These are phyloP conservation scores for Trochalopteron elliotii DNA, from an alignment of 2,113 vertebrate genomes.

Conservation along the genomic window DNA sequence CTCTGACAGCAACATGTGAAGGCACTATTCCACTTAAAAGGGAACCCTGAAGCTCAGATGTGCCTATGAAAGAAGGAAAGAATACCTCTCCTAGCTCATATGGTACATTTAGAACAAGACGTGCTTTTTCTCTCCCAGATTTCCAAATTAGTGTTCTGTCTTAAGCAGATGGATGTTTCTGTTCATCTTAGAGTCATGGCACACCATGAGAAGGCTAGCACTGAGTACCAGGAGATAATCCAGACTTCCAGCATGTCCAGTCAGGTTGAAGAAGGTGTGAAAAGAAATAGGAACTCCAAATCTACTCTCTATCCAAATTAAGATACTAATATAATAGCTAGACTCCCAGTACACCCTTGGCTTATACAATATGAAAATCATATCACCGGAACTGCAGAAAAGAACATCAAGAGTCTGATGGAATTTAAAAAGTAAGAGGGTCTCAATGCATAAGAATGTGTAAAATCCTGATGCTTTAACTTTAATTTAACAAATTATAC, in stretches of 20 bases:
- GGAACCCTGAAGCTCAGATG: neutral
- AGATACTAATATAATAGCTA: neutral
- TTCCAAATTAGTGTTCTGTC: neutral
- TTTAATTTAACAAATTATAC: neutral
- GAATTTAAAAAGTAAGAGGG: neutral
- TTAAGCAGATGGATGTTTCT: neutral
- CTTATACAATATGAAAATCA: neutral
- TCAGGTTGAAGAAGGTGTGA: neutral
- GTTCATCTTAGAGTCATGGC: neutral
- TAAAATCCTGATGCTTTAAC: neutral
- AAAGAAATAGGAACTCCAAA: neutral
- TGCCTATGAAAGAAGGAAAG: neutral
- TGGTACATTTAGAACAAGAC: neutral
- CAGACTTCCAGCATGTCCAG: neutral
- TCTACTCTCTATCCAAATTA: neutral
- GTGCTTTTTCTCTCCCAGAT: neutral
- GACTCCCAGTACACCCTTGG: neutral
- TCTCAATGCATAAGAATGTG: neutral
- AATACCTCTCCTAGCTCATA: neutral
- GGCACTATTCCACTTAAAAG: neutral
- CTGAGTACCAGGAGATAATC: neutral
- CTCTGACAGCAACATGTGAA: neutral
- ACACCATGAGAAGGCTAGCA: rapidly evolving
- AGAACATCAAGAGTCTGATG: neutral
- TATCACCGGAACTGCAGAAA: neutral